Base-by-base conservation (phyloP, 2,888 invertebrate genomes). In the Strigamia transsilvanica region DNA sequence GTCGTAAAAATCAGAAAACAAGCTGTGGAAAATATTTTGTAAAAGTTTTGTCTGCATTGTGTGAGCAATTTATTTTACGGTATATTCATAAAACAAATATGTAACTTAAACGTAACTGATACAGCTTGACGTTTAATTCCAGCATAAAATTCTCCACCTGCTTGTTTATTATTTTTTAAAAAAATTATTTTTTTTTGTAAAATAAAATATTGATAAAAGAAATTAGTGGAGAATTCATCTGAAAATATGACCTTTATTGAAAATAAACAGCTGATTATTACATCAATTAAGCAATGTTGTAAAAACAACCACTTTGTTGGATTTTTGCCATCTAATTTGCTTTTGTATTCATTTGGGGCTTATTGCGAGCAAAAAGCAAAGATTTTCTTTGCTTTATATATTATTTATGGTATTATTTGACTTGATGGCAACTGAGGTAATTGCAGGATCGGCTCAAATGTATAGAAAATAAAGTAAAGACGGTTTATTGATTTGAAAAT, bases 391-490 rank as follows among this genome's bases (percentile, higher is more conserved):
- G 32, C 27, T 73, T 27, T 27, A 73, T 73, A 23, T 32, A 27
- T 73, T 73, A 73, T 73, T 73, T 73, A 73, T 32, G 18, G 6
- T 21, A n/a, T 56, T 56, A 56, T 56, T 56, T 18, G 56, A 9
- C 56, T 56, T 56, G 18, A 56, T 56, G 46, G 46, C 46, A 46
- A 56, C 56, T 73, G 73, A 27, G 27, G 73, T 32, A 23, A 32
- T 32, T 27, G 12, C n/a, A 66, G 12, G 18, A 18, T 23, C 12
- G 73, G 15, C n/a, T n/a, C 27, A 32, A 73, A 27, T 73, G 73
- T 73, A 73, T 61, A 12, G 73, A 27, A 73, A 27, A 73, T 27
- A 73, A 73, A 73, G 27, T 32, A 73, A 73, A 32, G 73, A 32
- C 32, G 27, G 73, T 27, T 73, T 73, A 73, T 73, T 73, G 73